Conservation (phyloP, 2,888 invertebrate species). For the Caenorhabditis becei region DNA sequence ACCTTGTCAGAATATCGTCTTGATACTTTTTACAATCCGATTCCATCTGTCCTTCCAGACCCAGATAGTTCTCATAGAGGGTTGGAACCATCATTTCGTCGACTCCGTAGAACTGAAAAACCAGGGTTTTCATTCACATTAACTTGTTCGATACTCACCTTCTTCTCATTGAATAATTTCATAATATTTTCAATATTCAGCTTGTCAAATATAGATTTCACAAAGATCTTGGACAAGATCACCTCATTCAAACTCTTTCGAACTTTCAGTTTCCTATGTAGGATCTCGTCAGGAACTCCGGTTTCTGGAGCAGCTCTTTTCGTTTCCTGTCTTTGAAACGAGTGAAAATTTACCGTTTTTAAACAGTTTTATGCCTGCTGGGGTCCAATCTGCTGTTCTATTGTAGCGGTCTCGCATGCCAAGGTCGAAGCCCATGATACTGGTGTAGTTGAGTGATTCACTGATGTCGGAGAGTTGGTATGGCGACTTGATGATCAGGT, state of each 20-base stretch:
- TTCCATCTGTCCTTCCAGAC: constrained; percentile 60
- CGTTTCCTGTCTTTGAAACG: no score
- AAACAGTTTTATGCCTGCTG: constrained; percentile 45
- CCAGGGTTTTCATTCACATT: neutral
- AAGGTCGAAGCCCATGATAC: constrained; percentile 55
- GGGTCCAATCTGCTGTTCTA: constrained; percentile 49
- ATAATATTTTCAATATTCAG: constrained; percentile 42
- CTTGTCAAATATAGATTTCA: constrained; percentile 55
- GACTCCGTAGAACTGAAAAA: constrained; percentile 49
- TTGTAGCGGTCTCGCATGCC: constrained; percentile 38
- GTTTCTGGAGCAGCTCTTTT: constrained; percentile 27
- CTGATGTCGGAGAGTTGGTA: constrained; percentile 51
- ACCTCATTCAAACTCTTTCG: constrained; percentile 57
- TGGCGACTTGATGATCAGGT: constrained; percentile 44
- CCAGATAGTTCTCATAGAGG: constrained; percentile 54
- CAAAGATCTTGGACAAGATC: constrained; percentile 51
- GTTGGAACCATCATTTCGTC: constrained; percentile 57
- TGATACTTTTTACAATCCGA: constrained; percentile 37
- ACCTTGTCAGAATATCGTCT: constrained; percentile 45
- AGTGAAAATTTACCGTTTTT: constrained; percentile 45
- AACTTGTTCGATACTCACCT: neutral
- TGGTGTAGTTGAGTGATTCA: constrained; percentile 44
- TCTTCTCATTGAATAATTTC: constrained; percentile 46
- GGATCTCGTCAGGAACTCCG: constrained; percentile 43
- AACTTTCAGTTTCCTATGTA: constrained; percentile 31